Evolutionary conservation across 2,113 vertebrate species (phyloP).

Genomic region (Dryoscopus gambensis): DNA sequence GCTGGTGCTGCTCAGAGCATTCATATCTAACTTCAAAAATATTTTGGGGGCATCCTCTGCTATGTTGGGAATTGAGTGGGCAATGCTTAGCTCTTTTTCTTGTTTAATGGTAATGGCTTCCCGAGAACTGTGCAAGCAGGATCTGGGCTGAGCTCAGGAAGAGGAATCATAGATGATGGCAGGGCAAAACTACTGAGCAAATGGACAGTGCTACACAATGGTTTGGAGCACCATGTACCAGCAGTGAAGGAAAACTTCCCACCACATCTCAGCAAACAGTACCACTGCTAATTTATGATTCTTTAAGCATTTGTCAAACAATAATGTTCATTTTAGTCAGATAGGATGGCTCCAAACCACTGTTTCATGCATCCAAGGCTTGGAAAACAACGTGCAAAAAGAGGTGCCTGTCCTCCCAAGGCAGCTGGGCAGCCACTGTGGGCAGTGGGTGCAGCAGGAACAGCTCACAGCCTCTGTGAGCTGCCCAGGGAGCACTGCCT

Average conservation of each 20-base stretch:
- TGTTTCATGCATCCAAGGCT: not conserved
- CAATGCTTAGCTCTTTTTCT: not conserved
- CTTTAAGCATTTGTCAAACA: not conserved
- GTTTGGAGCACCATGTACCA: not conserved
- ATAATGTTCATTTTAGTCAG: not conserved
- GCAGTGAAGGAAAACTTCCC: not conserved
- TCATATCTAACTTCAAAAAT: not conserved
- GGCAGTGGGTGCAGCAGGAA: not conserved
- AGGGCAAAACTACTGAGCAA: not conserved
- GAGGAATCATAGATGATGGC: not conserved
- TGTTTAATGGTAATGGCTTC: not conserved
- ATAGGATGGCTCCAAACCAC: not conserved
- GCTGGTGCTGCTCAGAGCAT: not conserved
- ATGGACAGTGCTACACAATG: fast-evolving
- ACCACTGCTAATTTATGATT: not conserved
- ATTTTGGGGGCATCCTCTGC: not conserved
- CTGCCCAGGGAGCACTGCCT: not conserved
- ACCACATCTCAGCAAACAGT: not conserved
- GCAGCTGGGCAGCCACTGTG: not conserved
- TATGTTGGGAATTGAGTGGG: not conserved
- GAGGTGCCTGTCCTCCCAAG: not conserved
- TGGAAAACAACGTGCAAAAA: not conserved
- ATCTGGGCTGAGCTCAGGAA: not conserved
- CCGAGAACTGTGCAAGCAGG: not conserved
- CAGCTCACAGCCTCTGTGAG: not conserved